Evolutionary conservation across 2,113 vertebrate species (phyloP).

Genomic region (Vulpes ferrilata): DNA sequence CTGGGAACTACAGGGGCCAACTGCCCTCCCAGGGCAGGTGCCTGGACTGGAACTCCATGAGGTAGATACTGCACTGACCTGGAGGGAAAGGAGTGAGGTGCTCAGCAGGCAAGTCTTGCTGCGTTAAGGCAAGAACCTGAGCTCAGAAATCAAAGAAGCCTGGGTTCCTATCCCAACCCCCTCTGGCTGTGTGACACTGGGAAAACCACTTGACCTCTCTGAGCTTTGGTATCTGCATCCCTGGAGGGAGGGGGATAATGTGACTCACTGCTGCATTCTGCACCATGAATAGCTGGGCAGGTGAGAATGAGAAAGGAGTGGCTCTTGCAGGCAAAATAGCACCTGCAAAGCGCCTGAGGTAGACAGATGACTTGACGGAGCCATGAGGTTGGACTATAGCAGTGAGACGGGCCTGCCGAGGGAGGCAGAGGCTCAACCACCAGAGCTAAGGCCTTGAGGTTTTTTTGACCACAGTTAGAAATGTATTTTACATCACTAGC

Average conservation of each 20-base stretch:
- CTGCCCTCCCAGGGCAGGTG: slow-evolving; percentile 71
- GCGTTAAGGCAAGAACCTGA: neutral
- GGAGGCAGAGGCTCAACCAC: neutral
- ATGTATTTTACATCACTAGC: neutral
- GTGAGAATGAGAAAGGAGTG: neutral
- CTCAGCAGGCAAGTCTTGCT: neutral
- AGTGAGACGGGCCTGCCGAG: neutral
- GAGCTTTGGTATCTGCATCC: neutral
- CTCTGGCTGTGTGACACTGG: neutral
- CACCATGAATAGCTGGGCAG: neutral
- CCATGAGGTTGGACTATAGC: neutral
- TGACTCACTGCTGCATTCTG: neutral
- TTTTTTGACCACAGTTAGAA: neutral
- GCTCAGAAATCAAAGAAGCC: neutral
- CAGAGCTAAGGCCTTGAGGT: neutral
- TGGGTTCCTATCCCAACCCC: neutral
- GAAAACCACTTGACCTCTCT: neutral
- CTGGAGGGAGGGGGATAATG: neutral
- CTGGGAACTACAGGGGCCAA: slow-evolving; percentile 79
- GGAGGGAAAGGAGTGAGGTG: neutral
- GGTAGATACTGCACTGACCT: slow-evolving; percentile 67
- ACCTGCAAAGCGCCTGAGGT: neutral
- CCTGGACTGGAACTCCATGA: slow-evolving; percentile 72
- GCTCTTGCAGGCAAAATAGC: neutral
- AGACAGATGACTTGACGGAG: neutral